These are phyloP conservation scores for Aptenodytes patagonicus DNA, from an alignment of 2,113 vertebrate species.

Conservation along the genomic window DNA sequence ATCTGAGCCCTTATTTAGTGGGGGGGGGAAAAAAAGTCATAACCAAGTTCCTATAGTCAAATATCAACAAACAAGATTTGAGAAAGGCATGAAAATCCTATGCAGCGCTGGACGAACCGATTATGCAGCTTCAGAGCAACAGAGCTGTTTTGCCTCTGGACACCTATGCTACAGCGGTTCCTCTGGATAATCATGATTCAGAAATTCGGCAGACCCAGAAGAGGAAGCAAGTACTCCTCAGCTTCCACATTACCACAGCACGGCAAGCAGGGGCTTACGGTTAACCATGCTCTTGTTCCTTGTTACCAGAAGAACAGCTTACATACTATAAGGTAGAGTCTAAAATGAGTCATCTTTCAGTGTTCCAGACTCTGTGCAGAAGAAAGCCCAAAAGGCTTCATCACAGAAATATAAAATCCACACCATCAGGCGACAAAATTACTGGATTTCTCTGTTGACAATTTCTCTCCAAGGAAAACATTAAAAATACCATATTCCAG, in stretches of 20 bases:
- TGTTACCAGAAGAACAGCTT: not conserved
- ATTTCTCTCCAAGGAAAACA: not conserved
- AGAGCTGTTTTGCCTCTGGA: not conserved
- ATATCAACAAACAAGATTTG: not conserved
- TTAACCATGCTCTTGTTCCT: not conserved
- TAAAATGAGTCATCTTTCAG: not conserved
- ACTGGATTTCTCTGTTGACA: not conserved
- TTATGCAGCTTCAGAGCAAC: not conserved
- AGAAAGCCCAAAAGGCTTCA: not conserved
- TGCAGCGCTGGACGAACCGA: accelerated
- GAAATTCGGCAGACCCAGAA: not conserved
- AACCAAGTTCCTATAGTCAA: not conserved
- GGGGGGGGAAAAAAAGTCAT: not conserved
- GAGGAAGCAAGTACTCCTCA: conserved; percentile 7
- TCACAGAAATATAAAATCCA: not conserved
- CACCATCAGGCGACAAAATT: not conserved
- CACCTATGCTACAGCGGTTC: not conserved
- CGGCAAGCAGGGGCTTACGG: not conserved
- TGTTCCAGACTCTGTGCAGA: not conserved
- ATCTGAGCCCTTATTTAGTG: conserved; percentile 87
- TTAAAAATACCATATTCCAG: not conserved
- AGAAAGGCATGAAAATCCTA: not conserved
- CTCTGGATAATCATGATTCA: not conserved
- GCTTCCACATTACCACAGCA: conserved; percentile 25
- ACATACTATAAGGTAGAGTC: not conserved